phyloP scores from a whole-genome alignment of 1,140 invertebrate genomes.

The Drosophila lacertosa region DNA sequence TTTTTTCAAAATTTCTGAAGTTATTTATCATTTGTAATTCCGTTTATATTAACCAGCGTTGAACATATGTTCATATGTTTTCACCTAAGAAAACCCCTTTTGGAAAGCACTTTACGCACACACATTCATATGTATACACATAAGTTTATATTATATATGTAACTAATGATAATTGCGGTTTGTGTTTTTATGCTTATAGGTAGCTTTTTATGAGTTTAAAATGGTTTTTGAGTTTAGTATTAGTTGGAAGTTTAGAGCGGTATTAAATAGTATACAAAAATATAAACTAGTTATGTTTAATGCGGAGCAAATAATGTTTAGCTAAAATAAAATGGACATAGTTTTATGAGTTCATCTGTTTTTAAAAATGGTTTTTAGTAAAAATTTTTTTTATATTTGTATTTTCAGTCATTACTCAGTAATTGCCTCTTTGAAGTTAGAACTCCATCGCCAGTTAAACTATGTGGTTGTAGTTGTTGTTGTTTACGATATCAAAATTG shows the following conservation, averaged over 20 bases:
- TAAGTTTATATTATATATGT: slow-evolving; percentile 31
- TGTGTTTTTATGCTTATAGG: slow-evolving; percentile 36
- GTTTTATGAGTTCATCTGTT: slow-evolving; percentile 54
- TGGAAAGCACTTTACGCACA: slow-evolving; percentile 43
- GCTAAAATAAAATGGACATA: slow-evolving; percentile 74
- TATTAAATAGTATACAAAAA: slow-evolving; percentile 79
- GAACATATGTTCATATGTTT: slow-evolving; percentile 7
- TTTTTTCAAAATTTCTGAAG: slow-evolving; percentile 11
- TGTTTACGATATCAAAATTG: slow-evolving; percentile 78
- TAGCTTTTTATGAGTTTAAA: slow-evolving; percentile 59
- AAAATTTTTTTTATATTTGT: slow-evolving; percentile 56
- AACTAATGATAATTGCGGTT: slow-evolving; percentile 45
- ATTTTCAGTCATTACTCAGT: slow-evolving; percentile 87
- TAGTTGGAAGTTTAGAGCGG: slow-evolving; percentile 75
- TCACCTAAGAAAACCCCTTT: slow-evolving; percentile 28
- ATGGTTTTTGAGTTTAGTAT: slow-evolving; percentile 63
- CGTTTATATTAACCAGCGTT: slow-evolving; percentile 4
- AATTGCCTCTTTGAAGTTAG: slow-evolving; percentile 97
- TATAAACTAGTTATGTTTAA: slow-evolving; percentile 79
- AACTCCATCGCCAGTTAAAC: slow-evolving; percentile 97
- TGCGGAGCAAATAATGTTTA: slow-evolving; percentile 80
- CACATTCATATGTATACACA: slow-evolving; percentile 45
- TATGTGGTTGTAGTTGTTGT: slow-evolving; percentile 85
- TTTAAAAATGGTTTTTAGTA: slow-evolving; percentile 54
- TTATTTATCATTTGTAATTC: slow-evolving; percentile 17